phyloP scores from a whole-genome alignment of 1,140 invertebrate species.

The Hydropsyche tenuis region DNA sequence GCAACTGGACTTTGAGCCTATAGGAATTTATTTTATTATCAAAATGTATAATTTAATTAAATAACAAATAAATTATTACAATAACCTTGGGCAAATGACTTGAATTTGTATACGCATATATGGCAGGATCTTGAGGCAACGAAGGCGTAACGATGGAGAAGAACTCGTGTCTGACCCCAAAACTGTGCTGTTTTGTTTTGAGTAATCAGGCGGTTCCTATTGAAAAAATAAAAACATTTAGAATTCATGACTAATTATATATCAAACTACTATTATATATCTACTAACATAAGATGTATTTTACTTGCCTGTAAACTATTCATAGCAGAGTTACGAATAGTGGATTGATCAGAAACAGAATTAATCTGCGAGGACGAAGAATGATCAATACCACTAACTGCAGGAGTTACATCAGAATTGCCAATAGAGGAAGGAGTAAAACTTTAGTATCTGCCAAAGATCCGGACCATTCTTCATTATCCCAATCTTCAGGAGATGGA shows the following conservation, averaged over 20 bases:
- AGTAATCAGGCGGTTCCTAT: constrained; percentile 6
- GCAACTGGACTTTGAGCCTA: constrained; percentile 52
- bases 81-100: constrained; percentile 44
- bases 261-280: not conserved
- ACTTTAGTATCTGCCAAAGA: constrained; percentile 94
- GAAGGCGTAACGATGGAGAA: constrained; percentile 11
- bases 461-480: constrained; percentile 93
- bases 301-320: constrained; percentile 17
- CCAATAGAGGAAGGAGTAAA: constrained; percentile 72
- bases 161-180: constrained; percentile 15
- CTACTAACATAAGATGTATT: not conserved
- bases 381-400: constrained; percentile 51
- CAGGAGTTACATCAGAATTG: constrained; percentile 52
- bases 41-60: not conserved
- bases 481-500: constrained; percentile 84
- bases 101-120: constrained; percentile 48
- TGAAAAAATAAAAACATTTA: constrained; percentile 2
- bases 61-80: not conserved
- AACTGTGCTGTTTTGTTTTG: constrained; percentile 3
- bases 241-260: not conserved
- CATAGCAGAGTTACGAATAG: constrained; percentile 3
- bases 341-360: constrained; percentile 11
- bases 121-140: constrained; percentile 45
- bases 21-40: not conserved
- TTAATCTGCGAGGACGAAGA: constrained; percentile 23